Evolutionary conservation across 2,888 invertebrate genomes (phyloP), one percentile per base, ranked within the genome.

Genomic region (Spatulosminthurus flaviceps): DNA sequence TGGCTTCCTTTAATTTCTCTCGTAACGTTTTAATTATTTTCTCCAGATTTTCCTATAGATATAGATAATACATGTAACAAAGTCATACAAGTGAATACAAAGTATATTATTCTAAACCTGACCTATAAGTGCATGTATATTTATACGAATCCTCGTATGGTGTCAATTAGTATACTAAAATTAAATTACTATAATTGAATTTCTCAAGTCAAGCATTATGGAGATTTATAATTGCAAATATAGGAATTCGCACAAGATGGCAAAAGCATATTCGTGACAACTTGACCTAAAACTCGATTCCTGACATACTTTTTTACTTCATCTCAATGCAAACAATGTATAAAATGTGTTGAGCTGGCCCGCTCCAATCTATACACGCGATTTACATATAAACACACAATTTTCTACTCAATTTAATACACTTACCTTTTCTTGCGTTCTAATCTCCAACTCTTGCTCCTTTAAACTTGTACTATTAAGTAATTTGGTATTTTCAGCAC

Each of bases 401-500:
- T 64, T 64, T 64, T 64, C 11, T 64, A 22, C 22, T 24, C 19
- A 64, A 64, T 26, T 28, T 19, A 21, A 34, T 19, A 61, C 43
- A 80, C 76, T 83, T 85, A 90, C 90, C 87, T 95, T 93, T 89
- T 97, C 97, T 87, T 96, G 96, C 80, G 92, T 92, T 87, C 94
- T 92, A 86, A 94, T 90, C 89, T 97, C 97, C 82, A 96, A 89
- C 87, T 97, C 96, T 88, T 95, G 95, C 88, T 97, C 97, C 89
- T 89, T 96, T 87, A 96, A 95, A 5, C 95, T 93, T 79, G 97
- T 89, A 86, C 93, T 93, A 0, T 93, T 93, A 60, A 94, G 93
- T 87, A 97, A 90, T 84, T 97, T 96, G 0, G 92, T 92, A 87
- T 95, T 96, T 86, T 96, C 95, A 82, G 93, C 92, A 87, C 97